Evolutionary conservation across 2,888 invertebrate species (phyloP).

Genomic region (Pherbina coryleti): DNA sequence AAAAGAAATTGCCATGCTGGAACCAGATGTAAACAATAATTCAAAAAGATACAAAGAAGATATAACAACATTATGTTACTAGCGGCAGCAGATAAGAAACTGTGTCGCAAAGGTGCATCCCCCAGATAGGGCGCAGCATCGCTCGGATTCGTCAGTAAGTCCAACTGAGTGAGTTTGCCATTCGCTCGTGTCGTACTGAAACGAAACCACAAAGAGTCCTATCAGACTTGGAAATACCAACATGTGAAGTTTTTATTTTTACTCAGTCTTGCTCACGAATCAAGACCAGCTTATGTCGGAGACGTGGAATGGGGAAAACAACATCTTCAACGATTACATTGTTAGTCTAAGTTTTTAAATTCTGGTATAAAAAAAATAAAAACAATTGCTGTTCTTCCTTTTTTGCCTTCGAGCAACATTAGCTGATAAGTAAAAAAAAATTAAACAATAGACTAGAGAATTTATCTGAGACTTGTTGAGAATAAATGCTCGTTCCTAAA

Average conservation of each 20-base stretch:
- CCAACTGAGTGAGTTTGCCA: neutral
- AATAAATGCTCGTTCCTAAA: constrained; percentile 18
- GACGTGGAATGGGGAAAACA: too few relatives aligned
- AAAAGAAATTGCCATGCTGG: neutral
- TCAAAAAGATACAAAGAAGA: neutral
- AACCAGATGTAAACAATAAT: neutral
- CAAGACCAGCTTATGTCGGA: neutral
- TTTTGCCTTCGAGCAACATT: neutral
- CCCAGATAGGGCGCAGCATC: constrained; percentile 13
- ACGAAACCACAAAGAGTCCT: neutral
- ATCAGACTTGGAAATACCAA: constrained; percentile 17
- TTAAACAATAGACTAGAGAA: constrained; percentile 25
- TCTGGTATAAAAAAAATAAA: neutral
- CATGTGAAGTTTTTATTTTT: neutral
- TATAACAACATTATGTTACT: neutral
- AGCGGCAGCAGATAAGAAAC: constrained; percentile 23
- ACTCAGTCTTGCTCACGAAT: neutral
- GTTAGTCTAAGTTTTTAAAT: neutral
- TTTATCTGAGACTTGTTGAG: neutral
- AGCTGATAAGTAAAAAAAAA: constrained; percentile 1
- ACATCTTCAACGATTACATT: neutral
- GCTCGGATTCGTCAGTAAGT: neutral
- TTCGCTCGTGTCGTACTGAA: neutral
- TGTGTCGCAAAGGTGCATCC: constrained; percentile 33
- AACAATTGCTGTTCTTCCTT: neutral